A percentile compares a stretch with the other conserved stretches of the same genome.
Conservation (phyloP, 2,888 invertebrate genomes). For the Pyrochroa serraticornis region DNA sequence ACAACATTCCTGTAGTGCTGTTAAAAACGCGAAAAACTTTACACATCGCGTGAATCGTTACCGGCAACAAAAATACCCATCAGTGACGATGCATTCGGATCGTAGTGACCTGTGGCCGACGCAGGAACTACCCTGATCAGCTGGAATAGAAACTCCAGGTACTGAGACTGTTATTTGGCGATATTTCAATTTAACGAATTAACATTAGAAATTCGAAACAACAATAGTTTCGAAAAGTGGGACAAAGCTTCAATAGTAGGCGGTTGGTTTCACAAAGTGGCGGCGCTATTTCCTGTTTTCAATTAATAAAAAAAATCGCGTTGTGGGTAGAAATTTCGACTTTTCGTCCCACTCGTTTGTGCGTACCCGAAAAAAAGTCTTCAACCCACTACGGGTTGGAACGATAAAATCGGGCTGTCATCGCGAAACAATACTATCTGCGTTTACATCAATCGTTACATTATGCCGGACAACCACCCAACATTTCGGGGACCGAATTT, state of each 20-base stretch:
- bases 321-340: constrained; percentile 18
- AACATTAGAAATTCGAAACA: too few relatives aligned
- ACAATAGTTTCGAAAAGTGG: constrained; percentile 9
- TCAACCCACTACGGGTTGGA: constrained; percentile 1
- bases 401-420: constrained; percentile 38
- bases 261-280: constrained; percentile 21
- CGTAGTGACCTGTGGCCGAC: too few relatives aligned
- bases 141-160: too few relatives aligned
- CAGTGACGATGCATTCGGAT: too few relatives aligned
- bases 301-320: constrained; percentile 12
- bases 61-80: too few relatives aligned
- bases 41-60: too few relatives aligned
- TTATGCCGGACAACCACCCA: constrained; percentile 47
- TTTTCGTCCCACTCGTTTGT: constrained; percentile 10
- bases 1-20: too few relatives aligned
- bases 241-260: constrained; percentile 14
- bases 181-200: too few relatives aligned
- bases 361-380: not conserved
- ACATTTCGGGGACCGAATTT: constrained; percentile 30
- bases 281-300: constrained; percentile 18
- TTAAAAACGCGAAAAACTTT: too few relatives aligned
- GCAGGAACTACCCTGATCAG: too few relatives aligned
- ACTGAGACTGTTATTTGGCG: too few relatives aligned
- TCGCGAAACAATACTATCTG: constrained; percentile 49
- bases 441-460: constrained; percentile 48